phyloP scores from a whole-genome alignment of 2,888 invertebrate genomes.

The Drosophila melanocephala region DNA sequence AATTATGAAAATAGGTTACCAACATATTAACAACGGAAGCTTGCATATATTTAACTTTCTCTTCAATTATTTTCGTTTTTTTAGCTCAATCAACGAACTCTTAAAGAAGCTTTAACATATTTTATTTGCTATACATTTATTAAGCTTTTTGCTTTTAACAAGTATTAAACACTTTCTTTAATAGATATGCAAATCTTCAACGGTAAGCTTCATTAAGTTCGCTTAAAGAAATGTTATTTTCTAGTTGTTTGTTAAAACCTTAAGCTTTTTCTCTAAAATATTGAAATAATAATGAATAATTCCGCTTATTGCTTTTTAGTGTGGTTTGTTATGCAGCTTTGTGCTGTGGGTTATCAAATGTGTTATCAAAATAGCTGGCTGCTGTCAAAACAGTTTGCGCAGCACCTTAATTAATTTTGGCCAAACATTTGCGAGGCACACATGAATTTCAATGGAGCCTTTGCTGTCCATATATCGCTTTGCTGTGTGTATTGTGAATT shows the following conservation, averaged over 20 bases:
- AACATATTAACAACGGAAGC: not conserved
- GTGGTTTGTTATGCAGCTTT: not conserved
- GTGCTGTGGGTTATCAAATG: constrained; percentile 1
- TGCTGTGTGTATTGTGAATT: constrained; percentile 18
- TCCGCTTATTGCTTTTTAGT: not conserved
- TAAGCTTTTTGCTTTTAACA: not conserved
- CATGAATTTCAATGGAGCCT: constrained; percentile 45
- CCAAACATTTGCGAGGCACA: not conserved
- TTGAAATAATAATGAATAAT: not conserved
- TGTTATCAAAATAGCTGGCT: constrained; percentile 18
- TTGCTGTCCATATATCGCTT: constrained; percentile 24
- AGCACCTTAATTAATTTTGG: constrained; percentile 50
- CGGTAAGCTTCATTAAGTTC: not conserved
- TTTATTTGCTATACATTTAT: not conserved
- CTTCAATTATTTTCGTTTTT: not conserved
- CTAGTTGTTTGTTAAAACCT: not conserved
- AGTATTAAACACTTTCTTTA: not conserved
- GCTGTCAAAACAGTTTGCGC: constrained; percentile 37
- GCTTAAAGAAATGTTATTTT: not conserved
- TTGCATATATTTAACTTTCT: not conserved
- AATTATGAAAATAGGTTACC: not conserved
- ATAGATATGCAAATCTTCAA: not conserved
- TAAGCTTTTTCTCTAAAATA: not conserved
- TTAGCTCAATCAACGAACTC: not conserved
- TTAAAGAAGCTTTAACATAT: not conserved